Conservation (phyloP, 1,140 invertebrate genomes). For the Aplysia californica region DNA sequence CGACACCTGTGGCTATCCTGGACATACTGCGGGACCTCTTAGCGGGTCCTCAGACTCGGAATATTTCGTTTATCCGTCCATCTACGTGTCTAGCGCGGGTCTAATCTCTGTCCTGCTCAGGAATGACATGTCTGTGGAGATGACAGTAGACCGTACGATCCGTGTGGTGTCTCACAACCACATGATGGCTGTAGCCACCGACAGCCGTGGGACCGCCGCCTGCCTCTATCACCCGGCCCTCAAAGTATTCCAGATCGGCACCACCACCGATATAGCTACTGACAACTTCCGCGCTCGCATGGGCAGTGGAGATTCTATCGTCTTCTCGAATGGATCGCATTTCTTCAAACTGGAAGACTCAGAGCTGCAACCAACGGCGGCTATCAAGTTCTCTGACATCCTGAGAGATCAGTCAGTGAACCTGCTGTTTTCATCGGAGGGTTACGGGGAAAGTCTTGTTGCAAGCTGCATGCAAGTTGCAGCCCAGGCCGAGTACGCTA, state of each 20-base stretch:
- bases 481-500: slow-evolving; percentile 47
- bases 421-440: slow-evolving; percentile 51
- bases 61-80: slow-evolving; percentile 51
- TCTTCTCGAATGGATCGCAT: slow-evolving; percentile 44
- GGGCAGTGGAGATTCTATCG: slow-evolving; percentile 43
- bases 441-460: slow-evolving; percentile 45
- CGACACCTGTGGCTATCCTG: not conserved
- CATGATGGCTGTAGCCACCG: slow-evolving; percentile 54
- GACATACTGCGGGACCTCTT: not conserved
- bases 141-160: slow-evolving; percentile 55
- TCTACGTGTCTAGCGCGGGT: slow-evolving; percentile 55
- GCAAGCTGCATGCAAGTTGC: slow-evolving; percentile 43
- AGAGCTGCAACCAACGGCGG: slow-evolving; percentile 37
- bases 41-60: slow-evolving; percentile 20
- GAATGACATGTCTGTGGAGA: slow-evolving; percentile 58
- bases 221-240: slow-evolving; percentile 50
- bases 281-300: slow-evolving; percentile 44
- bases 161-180: slow-evolving; percentile 57
- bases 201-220: slow-evolving; percentile 46
- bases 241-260: slow-evolving; percentile 51
- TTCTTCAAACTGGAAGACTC: slow-evolving; percentile 43
- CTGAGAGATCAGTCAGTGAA: slow-evolving; percentile 52
- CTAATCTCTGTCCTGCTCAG: slow-evolving; percentile 57
- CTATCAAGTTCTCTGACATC: slow-evolving; percentile 49
- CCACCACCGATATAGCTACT: slow-evolving; percentile 41